Conservation (phyloP, 2,888 invertebrate genomes). For the Dasypolia templi region DNA sequence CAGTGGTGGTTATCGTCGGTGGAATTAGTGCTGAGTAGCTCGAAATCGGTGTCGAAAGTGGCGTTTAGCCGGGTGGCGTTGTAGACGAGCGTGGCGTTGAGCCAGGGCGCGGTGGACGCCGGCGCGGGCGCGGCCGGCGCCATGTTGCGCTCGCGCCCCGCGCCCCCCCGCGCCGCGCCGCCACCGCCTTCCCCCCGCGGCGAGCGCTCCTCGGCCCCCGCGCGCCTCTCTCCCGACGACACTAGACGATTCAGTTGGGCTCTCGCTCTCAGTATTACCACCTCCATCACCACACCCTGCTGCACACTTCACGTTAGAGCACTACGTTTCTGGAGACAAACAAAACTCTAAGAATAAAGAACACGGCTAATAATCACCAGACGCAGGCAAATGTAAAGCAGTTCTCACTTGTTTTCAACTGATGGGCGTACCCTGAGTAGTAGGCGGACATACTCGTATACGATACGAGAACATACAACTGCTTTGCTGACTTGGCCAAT, state of each 20-base stretch:
- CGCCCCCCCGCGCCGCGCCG: conserved; percentile 75
- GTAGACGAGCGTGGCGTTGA: conserved; percentile 90
- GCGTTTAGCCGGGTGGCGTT: conserved; percentile 89
- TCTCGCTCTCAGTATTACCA: conserved; percentile 91
- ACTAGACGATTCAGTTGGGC: conserved; percentile 91
- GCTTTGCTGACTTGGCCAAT: not conserved
- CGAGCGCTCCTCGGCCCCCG: conserved; percentile 70
- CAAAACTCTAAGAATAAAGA: conserved; percentile 4
- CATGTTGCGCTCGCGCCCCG: conserved; percentile 81
- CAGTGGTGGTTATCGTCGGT: conserved; percentile 87
- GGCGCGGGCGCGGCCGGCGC: conserved; percentile 87
- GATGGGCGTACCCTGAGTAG: not conserved
- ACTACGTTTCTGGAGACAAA: conserved; percentile 71
- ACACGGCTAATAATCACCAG: not conserved
- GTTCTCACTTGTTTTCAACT: not conserved
- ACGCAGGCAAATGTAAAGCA: not conserved
- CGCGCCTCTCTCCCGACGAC: conserved; percentile 84
- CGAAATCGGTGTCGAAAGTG: conserved; percentile 89
- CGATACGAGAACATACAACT: too few relatives aligned
- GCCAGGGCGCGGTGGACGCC: conserved; percentile 87
- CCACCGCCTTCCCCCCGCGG: conserved; percentile 70
- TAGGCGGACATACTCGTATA: not conserved
- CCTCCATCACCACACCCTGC: conserved; percentile 90
- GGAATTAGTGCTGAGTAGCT: conserved; percentile 86
- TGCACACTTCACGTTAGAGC: conserved; percentile 76